phyloP scores from a whole-genome alignment of 2,113 vertebrate species.

The Picathartes gymnocephalus region DNA sequence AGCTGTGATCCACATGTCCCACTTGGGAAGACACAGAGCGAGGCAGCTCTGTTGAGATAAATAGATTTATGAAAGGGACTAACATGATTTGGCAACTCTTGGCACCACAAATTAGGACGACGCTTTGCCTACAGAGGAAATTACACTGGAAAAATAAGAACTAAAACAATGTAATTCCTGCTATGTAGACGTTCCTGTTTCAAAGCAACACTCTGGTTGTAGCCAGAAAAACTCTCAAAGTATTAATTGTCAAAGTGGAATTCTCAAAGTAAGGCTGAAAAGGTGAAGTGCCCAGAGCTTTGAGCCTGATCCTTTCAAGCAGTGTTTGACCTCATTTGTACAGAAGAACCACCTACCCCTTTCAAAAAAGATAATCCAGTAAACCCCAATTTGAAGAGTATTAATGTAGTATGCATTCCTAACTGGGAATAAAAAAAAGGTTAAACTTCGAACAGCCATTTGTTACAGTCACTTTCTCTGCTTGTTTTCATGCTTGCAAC shows the following conservation, averaged over 20 bases:
- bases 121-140: neutral
- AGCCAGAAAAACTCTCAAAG: neutral
- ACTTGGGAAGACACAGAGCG: accelerated
- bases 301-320: neutral
- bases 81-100: neutral
- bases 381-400: neutral
- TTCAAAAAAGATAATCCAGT: neutral
- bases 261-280: neutral
- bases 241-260: too few species aligned
- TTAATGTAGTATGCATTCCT: neutral
- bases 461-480: neutral
- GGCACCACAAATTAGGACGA: neutral
- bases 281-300: neutral
- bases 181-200: neutral
- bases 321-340: neutral
- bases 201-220: neutral
- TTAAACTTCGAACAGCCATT: neutral
- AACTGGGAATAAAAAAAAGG: neutral
- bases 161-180: neutral
- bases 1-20: neutral
- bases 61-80: neutral
- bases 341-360: neutral
- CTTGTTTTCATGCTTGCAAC: neutral
- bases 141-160: neutral
- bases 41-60: neutral